These are phyloP conservation scores for Steatornis caripensis DNA, from an alignment of 2,113 vertebrate genomes.

Conservation along the genomic window DNA sequence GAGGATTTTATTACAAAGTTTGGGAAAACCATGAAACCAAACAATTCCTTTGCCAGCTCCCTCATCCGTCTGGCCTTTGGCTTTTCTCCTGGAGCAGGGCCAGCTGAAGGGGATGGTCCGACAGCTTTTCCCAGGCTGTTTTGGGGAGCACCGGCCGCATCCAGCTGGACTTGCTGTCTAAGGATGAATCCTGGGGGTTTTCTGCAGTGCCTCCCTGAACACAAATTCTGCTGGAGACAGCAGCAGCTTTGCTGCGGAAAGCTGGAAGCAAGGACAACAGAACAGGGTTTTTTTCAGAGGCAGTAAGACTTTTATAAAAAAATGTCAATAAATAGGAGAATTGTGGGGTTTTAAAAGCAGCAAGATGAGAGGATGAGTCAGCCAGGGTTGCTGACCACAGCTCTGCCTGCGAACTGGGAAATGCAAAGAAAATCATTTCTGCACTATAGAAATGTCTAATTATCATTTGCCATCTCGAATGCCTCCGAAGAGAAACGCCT, in stretches of 20 bases:
- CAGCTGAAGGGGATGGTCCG: not conserved
- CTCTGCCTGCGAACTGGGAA: not conserved
- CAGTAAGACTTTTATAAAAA: not conserved
- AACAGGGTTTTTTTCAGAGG: not conserved
- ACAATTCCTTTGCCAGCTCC: not conserved
- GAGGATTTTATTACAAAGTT: not conserved
- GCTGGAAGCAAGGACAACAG: not conserved
- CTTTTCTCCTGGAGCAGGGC: not conserved
- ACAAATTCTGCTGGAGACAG: not conserved
- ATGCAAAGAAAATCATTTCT: constrained; percentile 8
- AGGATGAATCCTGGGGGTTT: not conserved
- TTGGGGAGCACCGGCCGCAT: not conserved
- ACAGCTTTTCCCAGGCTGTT: not conserved
- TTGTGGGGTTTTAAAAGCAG: not conserved
- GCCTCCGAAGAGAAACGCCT: constrained; percentile 10
- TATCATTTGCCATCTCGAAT: constrained; percentile 22
- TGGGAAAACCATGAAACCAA: not conserved
- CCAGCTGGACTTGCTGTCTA: not conserved
- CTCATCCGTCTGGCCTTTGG: not conserved
- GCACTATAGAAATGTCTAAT: not conserved
- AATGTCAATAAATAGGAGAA: constrained; percentile 1
- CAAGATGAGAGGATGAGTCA: constrained; percentile 32
- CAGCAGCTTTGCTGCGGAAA: not conserved
- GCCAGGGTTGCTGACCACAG: constrained; percentile 16
- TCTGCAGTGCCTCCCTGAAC: not conserved